These are phyloP conservation scores for Sebastes nivosus DNA, from an alignment of 2,797 vertebrate genomes.

Conservation along the genomic window DNA sequence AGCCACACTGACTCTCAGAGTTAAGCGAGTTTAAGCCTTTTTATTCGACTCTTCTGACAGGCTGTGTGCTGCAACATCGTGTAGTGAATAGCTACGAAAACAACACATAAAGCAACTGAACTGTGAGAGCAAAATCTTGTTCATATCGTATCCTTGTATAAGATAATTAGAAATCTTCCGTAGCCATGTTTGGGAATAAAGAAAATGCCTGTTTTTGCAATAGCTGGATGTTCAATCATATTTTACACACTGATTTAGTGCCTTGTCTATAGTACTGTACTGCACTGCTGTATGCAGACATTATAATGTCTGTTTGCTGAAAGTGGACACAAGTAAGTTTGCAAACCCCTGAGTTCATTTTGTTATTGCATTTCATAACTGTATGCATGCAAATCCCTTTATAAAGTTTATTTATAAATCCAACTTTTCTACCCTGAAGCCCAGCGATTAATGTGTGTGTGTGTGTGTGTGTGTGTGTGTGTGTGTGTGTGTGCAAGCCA, in stretches of 20 bases:
- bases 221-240: background rate
- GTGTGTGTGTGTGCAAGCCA: background rate
- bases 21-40: background rate
- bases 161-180: background rate
- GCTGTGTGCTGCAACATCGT: background rate
- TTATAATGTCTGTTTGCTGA: background rate
- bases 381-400: slow-evolving; percentile 4
- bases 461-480: background rate
- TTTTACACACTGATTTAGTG: background rate
- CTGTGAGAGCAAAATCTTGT: background rate
- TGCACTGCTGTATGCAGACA: background rate
- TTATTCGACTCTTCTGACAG: background rate
- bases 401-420: slow-evolving; percentile 20
- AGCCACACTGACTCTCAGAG: background rate
- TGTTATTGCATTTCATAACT: background rate
- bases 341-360: background rate
- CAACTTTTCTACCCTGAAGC: slow-evolving; percentile 9
- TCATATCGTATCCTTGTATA: background rate
- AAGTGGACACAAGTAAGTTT: background rate
- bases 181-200: background rate
- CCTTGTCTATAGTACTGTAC: background rate
- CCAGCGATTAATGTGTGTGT: background rate
- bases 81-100: background rate
- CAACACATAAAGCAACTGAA: background rate
- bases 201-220: background rate